Evolutionary conservation across 2,888 invertebrate genomes (phyloP), one percentile per base, ranked within the genome.

Genomic region (Melinopterus prodromus): DNA sequence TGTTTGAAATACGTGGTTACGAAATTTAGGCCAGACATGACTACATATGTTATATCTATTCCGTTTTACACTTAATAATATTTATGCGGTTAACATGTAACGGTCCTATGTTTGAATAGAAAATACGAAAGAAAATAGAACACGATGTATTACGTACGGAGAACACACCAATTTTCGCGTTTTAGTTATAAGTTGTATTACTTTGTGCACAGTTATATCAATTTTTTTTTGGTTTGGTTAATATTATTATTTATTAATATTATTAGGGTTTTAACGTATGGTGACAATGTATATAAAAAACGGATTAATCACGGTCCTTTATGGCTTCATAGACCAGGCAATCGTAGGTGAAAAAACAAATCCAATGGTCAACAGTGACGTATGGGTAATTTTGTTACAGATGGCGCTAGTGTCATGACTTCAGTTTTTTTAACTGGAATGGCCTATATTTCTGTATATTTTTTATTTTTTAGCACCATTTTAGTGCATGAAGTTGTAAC

Each of bases 121-220:
- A 53, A 53, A 26, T 3, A 26, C 2, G 3, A 26, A 26, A 26
- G 26, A 26, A 26, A 26, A 26, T 26, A 3, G 26, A 26, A 26
- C 2, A 53, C 53, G 7, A 53, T 53, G 12, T 53, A 53, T 53
- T 53, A 53, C 12, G 53, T 53, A 53, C 53, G 53, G 53, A 53
- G 53, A 53, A 53, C 53, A 53, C 53, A 53, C 53, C 7, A 53
- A 7, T 53, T 53, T 53, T 53, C 53, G 53, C 53, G 12, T 53
- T 53, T 53, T 53, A 53, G 5, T 7, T 53, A 53, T 53, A 12
- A 9, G 12, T 53, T 53, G 12, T 53, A 53, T 53, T 53, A 53
- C 53, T 53, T 53, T 53, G 53, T 53, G 53, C 53, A 53, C 53
- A 53, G 53, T 53, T 53, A 53, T 53, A 53, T 53, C 53, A 53